Evolutionary conservation across 2,113 vertebrate genomes (phyloP).

Genomic region (Oriolus oriolus): DNA sequence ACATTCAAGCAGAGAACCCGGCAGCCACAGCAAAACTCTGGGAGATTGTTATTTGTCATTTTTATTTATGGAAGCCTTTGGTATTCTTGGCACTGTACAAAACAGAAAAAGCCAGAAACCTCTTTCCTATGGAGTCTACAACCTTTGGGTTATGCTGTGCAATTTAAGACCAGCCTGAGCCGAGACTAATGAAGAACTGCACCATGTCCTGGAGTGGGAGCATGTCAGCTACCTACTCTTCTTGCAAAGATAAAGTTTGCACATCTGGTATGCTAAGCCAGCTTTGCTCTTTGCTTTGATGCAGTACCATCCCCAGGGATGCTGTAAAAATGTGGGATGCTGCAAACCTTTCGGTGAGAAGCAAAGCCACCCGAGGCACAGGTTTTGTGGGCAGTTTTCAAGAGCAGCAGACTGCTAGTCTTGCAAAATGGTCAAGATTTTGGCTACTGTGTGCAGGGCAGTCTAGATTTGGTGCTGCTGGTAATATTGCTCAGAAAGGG

Average conservation of each 20-base stretch:
- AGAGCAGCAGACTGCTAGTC: background rate
- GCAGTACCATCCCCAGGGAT: background rate
- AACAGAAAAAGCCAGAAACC: background rate
- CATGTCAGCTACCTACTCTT: background rate
- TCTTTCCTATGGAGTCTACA: background rate
- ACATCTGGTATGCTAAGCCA: background rate
- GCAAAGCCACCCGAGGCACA: background rate
- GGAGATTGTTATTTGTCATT: slow-evolving; percentile 1
- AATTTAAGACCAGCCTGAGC: background rate
- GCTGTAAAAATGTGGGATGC: background rate
- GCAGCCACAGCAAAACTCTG: background rate
- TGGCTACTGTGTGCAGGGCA: background rate
- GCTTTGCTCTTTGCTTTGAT: background rate
- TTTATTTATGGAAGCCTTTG: slow-evolving; percentile 21
- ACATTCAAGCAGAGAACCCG: background rate
- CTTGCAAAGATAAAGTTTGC: background rate
- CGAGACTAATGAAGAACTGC: background rate
- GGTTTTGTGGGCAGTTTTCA: background rate
- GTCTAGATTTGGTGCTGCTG: background rate
- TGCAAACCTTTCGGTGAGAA: background rate
- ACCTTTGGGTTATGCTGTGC: background rate
- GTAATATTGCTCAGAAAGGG: background rate
- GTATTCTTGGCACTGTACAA: background rate
- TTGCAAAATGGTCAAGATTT: background rate
- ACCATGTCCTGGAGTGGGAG: background rate